Evolutionary conservation across 2,888 invertebrate species (phyloP).

Genomic region (Eupithecia dodoneata): DNA sequence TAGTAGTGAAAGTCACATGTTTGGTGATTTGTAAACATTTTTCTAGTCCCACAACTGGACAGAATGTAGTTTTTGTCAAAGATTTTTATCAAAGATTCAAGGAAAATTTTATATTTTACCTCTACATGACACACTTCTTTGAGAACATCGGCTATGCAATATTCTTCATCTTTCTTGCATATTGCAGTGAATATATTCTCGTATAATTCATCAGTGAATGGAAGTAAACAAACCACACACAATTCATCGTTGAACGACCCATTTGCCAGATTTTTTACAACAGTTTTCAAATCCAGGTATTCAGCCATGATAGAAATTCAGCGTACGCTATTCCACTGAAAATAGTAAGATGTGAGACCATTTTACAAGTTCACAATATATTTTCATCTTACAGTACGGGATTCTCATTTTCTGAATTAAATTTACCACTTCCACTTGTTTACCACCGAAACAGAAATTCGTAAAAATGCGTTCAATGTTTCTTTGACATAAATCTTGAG

Average conservation of each 20-base stretch:
- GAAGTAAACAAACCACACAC: slow-evolving; percentile 69
- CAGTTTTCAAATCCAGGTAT: slow-evolving; percentile 58
- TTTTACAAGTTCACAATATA: background rate
- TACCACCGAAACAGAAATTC: slow-evolving; percentile 53
- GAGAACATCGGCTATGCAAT: slow-evolving; percentile 70
- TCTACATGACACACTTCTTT: slow-evolving; percentile 58
- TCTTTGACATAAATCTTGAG: background rate
- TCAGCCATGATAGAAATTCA: slow-evolving; percentile 57
- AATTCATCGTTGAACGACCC: slow-evolving; percentile 65
- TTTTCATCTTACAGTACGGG: background rate
- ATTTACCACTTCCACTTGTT: slow-evolving; percentile 42
- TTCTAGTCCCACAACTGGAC: background rate
- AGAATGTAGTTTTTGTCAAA: background rate
- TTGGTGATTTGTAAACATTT: background rate
- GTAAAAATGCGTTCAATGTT: slow-evolving; percentile 50
- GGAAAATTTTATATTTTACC: slow-evolving; percentile 45
- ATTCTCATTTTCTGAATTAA: background rate
- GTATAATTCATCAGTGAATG: slow-evolving; percentile 52
- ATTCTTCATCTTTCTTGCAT: slow-evolving; percentile 66
- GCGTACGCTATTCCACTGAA: background rate
- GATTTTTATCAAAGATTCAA: no score
- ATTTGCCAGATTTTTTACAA: slow-evolving; percentile 69
- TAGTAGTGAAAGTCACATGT: background rate
- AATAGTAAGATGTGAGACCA: background rate
- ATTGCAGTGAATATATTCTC: slow-evolving; percentile 72